These are phyloP conservation scores for Melanerpes aurifrons DNA, from an alignment of 2,113 vertebrate species.

Conservation along the genomic window DNA sequence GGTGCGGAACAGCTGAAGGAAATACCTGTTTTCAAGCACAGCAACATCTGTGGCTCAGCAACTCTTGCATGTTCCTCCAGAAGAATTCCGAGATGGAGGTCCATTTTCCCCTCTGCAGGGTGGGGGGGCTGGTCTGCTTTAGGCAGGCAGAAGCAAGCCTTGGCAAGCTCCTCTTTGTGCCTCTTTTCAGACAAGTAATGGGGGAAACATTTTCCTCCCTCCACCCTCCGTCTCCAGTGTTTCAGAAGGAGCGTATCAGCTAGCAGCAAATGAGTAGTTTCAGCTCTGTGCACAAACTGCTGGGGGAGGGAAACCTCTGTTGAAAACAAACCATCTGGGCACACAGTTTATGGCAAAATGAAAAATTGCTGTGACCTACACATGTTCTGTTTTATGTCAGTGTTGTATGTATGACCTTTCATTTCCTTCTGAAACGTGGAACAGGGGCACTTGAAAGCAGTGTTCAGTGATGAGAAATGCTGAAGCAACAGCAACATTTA, in stretches of 20 bases:
- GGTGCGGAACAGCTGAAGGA: not conserved
- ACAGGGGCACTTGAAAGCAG: not conserved
- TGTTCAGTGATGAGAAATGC: not conserved
- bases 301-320: not conserved
- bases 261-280: not conserved
- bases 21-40: not conserved
- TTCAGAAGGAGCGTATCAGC: not conserved
- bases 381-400: not conserved
- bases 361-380: slow-evolving; percentile 30
- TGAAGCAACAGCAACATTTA: not conserved
- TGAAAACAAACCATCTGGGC: not conserved
- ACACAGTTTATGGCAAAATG: not conserved
- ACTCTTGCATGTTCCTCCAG: not conserved
- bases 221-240: not conserved
- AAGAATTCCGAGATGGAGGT: not conserved
- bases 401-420: not conserved
- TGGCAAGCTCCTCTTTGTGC: not conserved
- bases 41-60: not conserved
- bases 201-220: not conserved
- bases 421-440: not conserved
- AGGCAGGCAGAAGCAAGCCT: not conserved
- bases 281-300: not conserved
- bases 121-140: not conserved
- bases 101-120: not conserved
- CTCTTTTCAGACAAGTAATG: not conserved